Evolutionary conservation across 2,888 invertebrate genomes (phyloP), one percentile per base, ranked within the genome.

Genomic region (Agriopis leucophaearia): DNA sequence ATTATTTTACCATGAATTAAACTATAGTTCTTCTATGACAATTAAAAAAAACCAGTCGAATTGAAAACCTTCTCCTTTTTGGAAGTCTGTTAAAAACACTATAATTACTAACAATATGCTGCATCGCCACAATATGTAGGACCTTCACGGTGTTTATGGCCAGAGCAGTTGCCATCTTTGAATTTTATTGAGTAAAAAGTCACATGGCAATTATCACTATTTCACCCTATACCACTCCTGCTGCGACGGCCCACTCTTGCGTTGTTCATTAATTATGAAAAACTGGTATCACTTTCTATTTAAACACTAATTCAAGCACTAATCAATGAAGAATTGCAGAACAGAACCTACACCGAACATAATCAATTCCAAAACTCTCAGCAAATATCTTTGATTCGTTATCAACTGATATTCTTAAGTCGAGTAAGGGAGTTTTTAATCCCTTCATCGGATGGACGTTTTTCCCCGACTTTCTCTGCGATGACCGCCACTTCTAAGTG

Each of bases 201-300:
- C 66, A 64, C 68, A 59, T 64, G 50, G 13, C 51, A 55, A 50
- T 13, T 45, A 44, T 64, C 48, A 63, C 38, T 57, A 67, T 70
- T 72, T 90, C 88, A 91, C 71, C 91, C 91, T 56, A 91, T 85
- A 60, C 91, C 91, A 79, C 86, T 87, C 82, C 84, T 86, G 69
- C 83, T 76, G 42, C 78, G 79, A 51, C 74, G 69, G 51, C 75
- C 70, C 70, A 69, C 75, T 71, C 76, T 76, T 71, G 64, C 78
- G 76, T 76, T 82, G 82, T 78, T 79, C 91, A 91, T 91, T 79
- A 83, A 89, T 81, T 73, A 77, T 74, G 47, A 71, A 74, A 59
- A 66, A 54, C 48, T 72, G 70, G 18, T 73, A 64, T 71, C 71
- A 78, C 50, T 50, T 74, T 66, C 73, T 64, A 70, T 66, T 52